phyloP scores from a whole-genome alignment of 2,113 vertebrate species.

The Nycticebus coucang region DNA sequence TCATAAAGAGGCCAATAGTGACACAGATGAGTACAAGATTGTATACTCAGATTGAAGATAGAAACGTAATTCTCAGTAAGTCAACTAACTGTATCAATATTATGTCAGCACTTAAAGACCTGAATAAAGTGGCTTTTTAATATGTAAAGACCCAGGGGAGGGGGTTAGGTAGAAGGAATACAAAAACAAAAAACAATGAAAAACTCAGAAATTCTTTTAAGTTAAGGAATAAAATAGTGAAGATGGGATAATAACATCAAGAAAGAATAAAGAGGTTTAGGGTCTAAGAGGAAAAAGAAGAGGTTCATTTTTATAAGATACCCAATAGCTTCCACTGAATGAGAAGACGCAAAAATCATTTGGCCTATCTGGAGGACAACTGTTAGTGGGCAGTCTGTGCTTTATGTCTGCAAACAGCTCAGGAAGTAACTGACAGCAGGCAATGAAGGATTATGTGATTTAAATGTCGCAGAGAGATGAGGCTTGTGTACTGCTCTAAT shows the following conservation, averaged over 20 bases:
- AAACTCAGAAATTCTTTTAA: not conserved
- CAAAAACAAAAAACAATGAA: not conserved
- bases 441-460: not conserved
- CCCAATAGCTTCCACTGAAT: not conserved
- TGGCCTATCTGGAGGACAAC: not conserved
- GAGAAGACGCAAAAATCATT: not conserved
- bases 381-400: not conserved
- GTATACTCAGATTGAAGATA: not conserved
- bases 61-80: not conserved
- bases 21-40: not conserved
- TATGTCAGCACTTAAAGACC: not conserved
- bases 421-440: conserved; percentile 10
- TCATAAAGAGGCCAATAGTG: not conserved
- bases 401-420: not conserved
- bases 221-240: conserved; percentile 17
- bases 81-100: not conserved
- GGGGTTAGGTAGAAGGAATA: not conserved
- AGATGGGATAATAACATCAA: not conserved
- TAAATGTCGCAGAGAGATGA: conserved; percentile 6
- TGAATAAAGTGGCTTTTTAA: not conserved
- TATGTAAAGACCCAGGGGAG: not conserved
- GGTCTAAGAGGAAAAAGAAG: not conserved
- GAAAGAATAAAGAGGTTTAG: not conserved
- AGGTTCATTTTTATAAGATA: not conserved
- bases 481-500: not conserved